phyloP scores from a whole-genome alignment of 2,113 vertebrate genomes.

The Podilymbus podiceps region DNA sequence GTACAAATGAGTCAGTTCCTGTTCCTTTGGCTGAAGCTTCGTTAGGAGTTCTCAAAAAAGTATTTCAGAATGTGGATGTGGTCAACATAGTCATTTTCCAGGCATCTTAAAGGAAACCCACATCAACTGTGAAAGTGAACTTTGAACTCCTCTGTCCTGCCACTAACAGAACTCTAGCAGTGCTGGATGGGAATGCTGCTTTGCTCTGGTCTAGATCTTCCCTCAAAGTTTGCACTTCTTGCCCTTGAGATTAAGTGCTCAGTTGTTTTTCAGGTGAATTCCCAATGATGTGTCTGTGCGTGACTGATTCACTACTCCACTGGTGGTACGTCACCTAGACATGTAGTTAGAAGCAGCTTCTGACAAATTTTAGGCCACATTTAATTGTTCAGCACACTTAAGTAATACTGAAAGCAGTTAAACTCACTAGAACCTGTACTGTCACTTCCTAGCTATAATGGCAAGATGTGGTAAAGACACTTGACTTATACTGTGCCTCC shows the following conservation, averaged over 20 bases:
- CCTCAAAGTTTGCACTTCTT: not conserved
- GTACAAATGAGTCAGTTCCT: constrained; percentile 94
- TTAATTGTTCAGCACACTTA: not conserved
- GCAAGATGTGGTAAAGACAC: not conserved
- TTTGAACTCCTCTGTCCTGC: constrained; percentile 72
- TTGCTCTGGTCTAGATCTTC: not conserved
- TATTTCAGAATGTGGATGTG: constrained; percentile 94
- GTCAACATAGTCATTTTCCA: constrained; percentile 95
- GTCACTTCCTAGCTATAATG: not conserved
- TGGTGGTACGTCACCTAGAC: not conserved
- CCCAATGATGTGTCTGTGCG: rapidly evolving
- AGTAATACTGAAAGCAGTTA: not conserved
- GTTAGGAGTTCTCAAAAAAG: constrained; percentile 85
- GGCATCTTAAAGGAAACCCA: constrained; percentile 97
- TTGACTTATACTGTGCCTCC: not conserved
- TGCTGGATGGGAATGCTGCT: constrained; percentile 18
- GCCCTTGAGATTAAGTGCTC: not conserved
- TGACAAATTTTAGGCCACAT: not conserved
- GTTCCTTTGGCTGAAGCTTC: constrained; percentile 79
- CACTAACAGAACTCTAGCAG: constrained; percentile 67
- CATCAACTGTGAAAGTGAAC: constrained; percentile 93
- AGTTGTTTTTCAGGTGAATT: not conserved
- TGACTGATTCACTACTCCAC: not conserved
- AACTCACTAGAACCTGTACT: not conserved
- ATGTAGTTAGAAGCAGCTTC: not conserved